Evolutionary conservation across 2,888 invertebrate genomes (phyloP).

Genomic region (Philaethria dido): DNA sequence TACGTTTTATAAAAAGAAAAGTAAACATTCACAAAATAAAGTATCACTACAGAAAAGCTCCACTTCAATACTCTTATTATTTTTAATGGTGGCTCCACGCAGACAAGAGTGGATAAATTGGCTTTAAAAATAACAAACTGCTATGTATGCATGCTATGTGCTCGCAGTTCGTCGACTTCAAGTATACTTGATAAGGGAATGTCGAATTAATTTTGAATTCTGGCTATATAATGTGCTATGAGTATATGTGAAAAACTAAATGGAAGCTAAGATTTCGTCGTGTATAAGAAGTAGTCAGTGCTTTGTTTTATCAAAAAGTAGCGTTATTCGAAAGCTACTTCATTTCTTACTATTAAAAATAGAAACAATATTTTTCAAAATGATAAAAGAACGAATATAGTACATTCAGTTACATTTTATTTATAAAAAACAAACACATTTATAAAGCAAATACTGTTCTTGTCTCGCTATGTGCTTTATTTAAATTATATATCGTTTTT

Average conservation of each 20-base stretch:
- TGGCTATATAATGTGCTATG: background rate
- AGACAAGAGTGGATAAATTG: conserved; percentile 27
- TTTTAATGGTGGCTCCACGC: conserved; percentile 18
- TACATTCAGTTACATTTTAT: too few relatives aligned
- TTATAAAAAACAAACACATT: too few relatives aligned
- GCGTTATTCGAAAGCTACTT: too few relatives aligned
- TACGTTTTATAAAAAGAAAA: background rate
- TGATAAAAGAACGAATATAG: too few relatives aligned
- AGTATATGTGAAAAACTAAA: background rate
- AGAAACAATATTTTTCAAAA: too few relatives aligned
- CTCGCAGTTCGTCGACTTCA: conserved; percentile 18
- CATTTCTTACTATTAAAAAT: too few relatives aligned
- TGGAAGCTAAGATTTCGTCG: background rate
- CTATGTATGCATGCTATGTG: conserved; percentile 17
- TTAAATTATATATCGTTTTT: too few relatives aligned
- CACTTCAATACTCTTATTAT: conserved; percentile 22
- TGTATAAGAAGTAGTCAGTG: background rate
- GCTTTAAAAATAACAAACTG: conserved; percentile 26
- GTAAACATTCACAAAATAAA: conserved; percentile 11
- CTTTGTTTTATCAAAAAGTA: background rate
- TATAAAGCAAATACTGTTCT: too few relatives aligned
- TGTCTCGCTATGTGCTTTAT: too few relatives aligned
- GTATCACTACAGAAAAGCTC: background rate
- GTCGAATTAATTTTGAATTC: conserved; percentile 22
- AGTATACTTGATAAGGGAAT: conserved; percentile 25